Evolutionary conservation across 2,888 invertebrate species (phyloP).

Genomic region (Scrobipalpa costella): DNA sequence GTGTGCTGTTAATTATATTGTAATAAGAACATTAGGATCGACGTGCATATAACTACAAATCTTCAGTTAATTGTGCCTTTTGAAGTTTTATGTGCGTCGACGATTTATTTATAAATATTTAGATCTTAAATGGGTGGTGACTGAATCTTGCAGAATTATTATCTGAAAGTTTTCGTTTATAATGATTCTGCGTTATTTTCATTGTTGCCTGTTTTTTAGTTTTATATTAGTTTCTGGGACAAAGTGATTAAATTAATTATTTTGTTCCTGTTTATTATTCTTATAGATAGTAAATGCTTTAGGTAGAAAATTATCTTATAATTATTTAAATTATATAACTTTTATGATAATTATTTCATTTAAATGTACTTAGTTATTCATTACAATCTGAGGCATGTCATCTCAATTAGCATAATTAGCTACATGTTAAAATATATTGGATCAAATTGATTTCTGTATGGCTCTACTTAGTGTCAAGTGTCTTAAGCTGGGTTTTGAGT

Average conservation of each 20-base stretch:
- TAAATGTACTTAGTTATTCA: no score
- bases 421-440: no score
- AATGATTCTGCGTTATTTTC: not conserved
- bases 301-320: not conserved
- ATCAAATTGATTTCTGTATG: no score
- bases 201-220: slow-evolving; percentile 20
- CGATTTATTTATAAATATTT: not conserved
- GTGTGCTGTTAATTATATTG: not conserved
- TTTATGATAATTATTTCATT: not conserved
- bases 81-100: no score
- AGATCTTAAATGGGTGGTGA: not conserved
- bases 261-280: slow-evolving; percentile 9
- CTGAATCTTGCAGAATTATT: not conserved
- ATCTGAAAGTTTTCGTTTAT: not conserved
- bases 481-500: no score
- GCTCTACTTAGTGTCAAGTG: no score
- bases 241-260: slow-evolving; percentile 29
- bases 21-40: not conserved
- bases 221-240: slow-evolving; percentile 1
- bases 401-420: no score
- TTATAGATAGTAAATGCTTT: not conserved
- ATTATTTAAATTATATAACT: not conserved
- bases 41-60: no score
- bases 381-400: no score
- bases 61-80: no score